Percentiles rank a stretch among this genome's conserved stretches.
phyloP scores from a whole-genome alignment of 2,113 vertebrate species.

The Strix aluco region DNA sequence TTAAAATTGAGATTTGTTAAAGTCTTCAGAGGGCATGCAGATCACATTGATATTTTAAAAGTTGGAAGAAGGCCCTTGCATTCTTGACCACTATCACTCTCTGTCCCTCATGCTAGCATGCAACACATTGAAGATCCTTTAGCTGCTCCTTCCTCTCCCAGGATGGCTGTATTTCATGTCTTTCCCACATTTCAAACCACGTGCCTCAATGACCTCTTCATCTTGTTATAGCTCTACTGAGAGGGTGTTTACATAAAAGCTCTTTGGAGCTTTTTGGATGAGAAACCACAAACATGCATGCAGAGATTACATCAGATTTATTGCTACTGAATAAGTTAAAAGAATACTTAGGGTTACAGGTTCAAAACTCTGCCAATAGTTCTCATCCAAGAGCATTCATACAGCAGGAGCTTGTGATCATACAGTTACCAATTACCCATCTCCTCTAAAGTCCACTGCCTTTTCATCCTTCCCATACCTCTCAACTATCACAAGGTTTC shows the following conservation, averaged over 20 bases:
- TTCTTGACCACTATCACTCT: background rate
- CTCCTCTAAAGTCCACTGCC: background rate
- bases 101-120: background rate
- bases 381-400: background rate
- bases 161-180: background rate
- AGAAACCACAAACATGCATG: conserved; percentile 49
- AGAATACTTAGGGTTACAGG: conserved; percentile 17
- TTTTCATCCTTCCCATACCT: background rate
- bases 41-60: background rate
- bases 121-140: background rate
- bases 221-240: conserved; percentile 36
- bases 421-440: background rate
- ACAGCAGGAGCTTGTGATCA: background rate
- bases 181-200: conserved; percentile 38
- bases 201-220: background rate
- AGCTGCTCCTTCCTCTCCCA: conserved; percentile 2
- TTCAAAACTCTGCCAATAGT: background rate
- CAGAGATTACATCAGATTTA: conserved; percentile 38
- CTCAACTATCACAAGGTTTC: background rate
- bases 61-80: background rate
- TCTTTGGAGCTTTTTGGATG: conserved; percentile 50
- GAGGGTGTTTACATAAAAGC: conserved; percentile 56
- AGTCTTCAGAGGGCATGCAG: background rate
- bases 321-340: conserved; percentile 8
- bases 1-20: background rate